These are phyloP conservation scores for Rhorus exstirpatorius DNA, from an alignment of 2,888 invertebrate species.

Conservation along the genomic window DNA sequence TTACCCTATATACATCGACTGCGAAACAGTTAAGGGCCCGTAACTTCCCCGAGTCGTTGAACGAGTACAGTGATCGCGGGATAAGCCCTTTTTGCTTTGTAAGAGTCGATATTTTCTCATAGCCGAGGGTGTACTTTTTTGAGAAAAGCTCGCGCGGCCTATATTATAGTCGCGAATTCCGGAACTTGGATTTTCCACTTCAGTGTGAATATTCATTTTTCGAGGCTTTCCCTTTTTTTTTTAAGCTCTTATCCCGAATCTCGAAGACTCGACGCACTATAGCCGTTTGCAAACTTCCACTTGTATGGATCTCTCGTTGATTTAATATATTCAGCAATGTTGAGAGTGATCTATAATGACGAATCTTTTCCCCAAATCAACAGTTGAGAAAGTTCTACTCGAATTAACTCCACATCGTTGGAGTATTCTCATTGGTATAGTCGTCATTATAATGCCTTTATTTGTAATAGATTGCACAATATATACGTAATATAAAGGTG, in stretches of 20 bases:
- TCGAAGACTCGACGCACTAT: not conserved
- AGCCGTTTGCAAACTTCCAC: not conserved
- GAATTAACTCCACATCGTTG: too few species aligned
- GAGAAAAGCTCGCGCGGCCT: constrained; percentile 27
- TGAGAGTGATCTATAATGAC: too few species aligned
- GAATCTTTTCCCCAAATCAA: too few species aligned
- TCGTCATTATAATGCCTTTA: too few species aligned
- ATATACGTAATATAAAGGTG: too few species aligned
- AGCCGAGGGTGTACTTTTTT: constrained; percentile 6
- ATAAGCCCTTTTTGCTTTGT: constrained; percentile 7
- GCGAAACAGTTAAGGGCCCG: constrained; percentile 12
- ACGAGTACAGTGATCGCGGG: not conserved
- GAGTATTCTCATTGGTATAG: too few species aligned
- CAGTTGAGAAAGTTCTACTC: too few species aligned
- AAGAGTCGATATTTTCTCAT: not conserved
- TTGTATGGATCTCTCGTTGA: not conserved
- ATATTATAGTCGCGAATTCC: constrained; percentile 34
- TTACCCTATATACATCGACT: constrained; percentile 30
- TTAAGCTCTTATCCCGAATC: not conserved
- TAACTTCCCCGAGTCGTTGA: constrained; percentile 1
- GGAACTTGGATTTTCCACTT: constrained; percentile 27
- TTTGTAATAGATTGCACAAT: too few species aligned
- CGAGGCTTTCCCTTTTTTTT: not conserved
- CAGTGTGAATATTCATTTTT: not conserved
- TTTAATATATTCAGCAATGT: too few species aligned